Evolutionary conservation across 2,888 invertebrate genomes (phyloP), one percentile per base, ranked within the genome.

Genomic region (Dugesia japonica): DNA sequence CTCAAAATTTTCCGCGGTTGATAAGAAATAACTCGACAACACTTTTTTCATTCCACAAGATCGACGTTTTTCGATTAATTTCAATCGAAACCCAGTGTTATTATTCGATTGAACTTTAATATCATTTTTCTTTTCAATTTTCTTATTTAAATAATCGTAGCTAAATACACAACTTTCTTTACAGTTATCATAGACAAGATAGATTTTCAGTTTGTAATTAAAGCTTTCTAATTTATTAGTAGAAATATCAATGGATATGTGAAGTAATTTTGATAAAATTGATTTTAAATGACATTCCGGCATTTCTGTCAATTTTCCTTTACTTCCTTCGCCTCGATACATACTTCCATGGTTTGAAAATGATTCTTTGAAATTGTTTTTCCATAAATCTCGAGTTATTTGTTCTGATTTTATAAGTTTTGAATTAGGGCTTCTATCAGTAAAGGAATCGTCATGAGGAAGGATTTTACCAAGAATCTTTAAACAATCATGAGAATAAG

Each of bases 391-490:
- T 33, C 85, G 81, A 0, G 86, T 86, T 33, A 82, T 80, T 23
- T 81, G 80, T 79, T 86, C 86, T 4, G 85, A 84, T 76, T 82
- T 81, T 72, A 82, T 80, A 71, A 86, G 81, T 79, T 83, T 85
- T 74, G 85, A 85, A 28, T 84, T 83, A 17, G 82, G 81, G n/a
- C 80, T 80, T 33, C 86, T 80, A 78, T 86, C 86, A 78, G 83
- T 85, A 28, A 86, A 83, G 1, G 85, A 81, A 79, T 86, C 86
- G 80, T 86, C 86, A 80, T 86, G 86, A 79, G 84, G 84, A 77
- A 86, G 82, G 42, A 86, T 79, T 42, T 82, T 81, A 20, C 83
- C 83, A 9, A 84, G 80, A 9, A 83, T 78, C 17, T 79, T 79
- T 28, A 79, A 79, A 26, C 82, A 83, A 77, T 84, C 84, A 56